Evolutionary conservation across 2,797 vertebrate genomes (phyloP).

Genomic region (Platalea minor): DNA sequence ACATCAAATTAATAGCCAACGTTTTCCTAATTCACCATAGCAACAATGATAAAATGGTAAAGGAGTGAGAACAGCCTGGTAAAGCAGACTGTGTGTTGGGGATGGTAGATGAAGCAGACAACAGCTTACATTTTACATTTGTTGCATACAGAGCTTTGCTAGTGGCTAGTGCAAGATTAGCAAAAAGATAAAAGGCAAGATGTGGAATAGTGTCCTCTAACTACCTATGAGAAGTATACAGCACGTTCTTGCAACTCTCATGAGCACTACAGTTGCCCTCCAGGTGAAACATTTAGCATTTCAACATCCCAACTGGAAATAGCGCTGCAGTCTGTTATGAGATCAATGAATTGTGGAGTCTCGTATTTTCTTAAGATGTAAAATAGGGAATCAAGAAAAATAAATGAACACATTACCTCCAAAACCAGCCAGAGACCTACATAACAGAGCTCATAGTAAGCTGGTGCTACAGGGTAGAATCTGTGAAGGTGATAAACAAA

Average conservation of each 20-base stretch:
- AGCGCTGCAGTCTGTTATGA: not conserved
- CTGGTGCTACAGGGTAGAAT: not conserved
- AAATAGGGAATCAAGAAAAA: not conserved
- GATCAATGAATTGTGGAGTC: not conserved
- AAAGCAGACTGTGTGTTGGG: not conserved
- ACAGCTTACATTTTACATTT: not conserved
- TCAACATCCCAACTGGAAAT: not conserved
- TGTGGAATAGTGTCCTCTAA: not conserved
- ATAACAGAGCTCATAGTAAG: not conserved
- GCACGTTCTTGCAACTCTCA: not conserved
- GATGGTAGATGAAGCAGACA: not conserved
- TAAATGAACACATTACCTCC: not conserved
- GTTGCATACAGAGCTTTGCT: not conserved
- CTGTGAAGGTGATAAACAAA: not conserved
- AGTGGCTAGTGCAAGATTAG: not conserved
- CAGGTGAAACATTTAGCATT: not conserved
- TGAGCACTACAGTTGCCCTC: not conserved
- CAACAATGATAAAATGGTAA: slow-evolving; percentile 23
- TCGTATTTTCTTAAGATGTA: not conserved
- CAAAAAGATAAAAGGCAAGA: not conserved
- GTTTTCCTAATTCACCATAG: slow-evolving; percentile 30
- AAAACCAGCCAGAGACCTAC: not conserved
- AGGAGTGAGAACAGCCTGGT: not conserved
- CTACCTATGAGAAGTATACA: not conserved
- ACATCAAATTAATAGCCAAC: slow-evolving; percentile 27